phyloP scores from a whole-genome alignment of 30 jellyfish, hydroid and myxozoan species.

The Aurelia aurita complex sp. Pacific region DNA sequence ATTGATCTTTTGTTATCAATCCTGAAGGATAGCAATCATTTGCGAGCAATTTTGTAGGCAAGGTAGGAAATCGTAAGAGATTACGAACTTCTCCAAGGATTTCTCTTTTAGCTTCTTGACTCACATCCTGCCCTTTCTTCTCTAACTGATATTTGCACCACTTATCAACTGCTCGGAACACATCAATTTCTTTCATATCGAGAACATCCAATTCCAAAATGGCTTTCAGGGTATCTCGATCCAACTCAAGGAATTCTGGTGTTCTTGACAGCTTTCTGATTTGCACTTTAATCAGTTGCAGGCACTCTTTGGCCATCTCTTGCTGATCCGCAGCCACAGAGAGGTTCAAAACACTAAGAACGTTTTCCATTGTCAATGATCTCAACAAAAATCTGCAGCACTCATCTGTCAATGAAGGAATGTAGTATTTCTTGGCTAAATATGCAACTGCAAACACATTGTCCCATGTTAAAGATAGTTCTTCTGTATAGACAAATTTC shows the following conservation, averaged over 20 bases:
- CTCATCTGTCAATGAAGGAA: background rate
- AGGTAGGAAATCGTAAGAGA: background rate
- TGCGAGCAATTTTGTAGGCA: background rate
- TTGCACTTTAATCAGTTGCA: background rate
- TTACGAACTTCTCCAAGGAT: conserved; percentile 8
- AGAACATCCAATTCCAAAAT: background rate
- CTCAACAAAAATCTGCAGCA: background rate
- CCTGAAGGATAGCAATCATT: conserved; percentile 4
- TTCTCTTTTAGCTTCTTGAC: background rate
- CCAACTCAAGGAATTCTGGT: conserved; percentile 4
- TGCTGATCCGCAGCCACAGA: background rate
- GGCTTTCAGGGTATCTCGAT: background rate
- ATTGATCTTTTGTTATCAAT: background rate
- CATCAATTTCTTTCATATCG: conserved; percentile 1
- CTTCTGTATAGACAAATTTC: background rate
- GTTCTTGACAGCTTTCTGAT: background rate
- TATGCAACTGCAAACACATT: conserved; percentile 8
- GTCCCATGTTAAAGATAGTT: conserved; percentile 12
- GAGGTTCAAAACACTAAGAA: background rate
- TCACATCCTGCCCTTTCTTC: background rate
- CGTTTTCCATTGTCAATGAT: background rate
- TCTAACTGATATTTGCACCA: conserved; percentile 9
- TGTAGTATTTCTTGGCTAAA: conserved; percentile 4
- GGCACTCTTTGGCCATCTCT: conserved; percentile 14
- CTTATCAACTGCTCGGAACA: background rate